Base-by-base conservation (phyloP, 2,888 invertebrate genomes). In the Amiota communis region DNA sequence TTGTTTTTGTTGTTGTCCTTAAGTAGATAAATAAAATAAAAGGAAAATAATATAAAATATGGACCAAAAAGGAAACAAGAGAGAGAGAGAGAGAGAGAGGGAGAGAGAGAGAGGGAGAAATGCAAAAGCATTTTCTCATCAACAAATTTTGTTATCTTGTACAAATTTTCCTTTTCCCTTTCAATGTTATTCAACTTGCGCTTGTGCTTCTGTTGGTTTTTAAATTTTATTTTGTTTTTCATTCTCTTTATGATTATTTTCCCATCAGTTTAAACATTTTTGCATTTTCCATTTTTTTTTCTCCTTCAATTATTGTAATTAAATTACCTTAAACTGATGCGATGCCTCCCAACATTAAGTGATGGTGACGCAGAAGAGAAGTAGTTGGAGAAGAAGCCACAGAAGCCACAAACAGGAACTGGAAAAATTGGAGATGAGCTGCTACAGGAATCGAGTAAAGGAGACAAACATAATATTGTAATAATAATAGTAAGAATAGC, bases 211-310 rank as follows among this genome's bases (percentile, higher is more conserved):
- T 23, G 2, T 36, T 23, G 9, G 23, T 15, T 61, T 8, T 23
- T 23, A 36, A 15, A 15, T 15, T 59, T 59, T 15, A 15, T 59
- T 15, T 59, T 63, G n/a, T 46, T 63, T 65, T 15, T 10, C 48
- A 65, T 17, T 64, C 48, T n/a, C 15, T 47, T 8, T 20, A 36
- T 49, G n/a, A 64, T 64, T 64, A 46, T 59, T 59, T 59, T 59
- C 20, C 6, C 59, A 59, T 59, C 59, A 23, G 13, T 53, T 53
- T 13, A 36, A 53, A n/a, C 53, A 53, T 59, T 36, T 64, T 64
- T 3, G 53, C 53, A 53, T 59, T 36, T 64, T 64, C 9, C 47
- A 47, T 46, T 64, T 23, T 23, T 23, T 64, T 36, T 64, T n/a
- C n/a, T n/a, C 46, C 46, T n/a, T 47, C 15, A 64, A 64, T 64